Base-by-base conservation (phyloP, 2,888 invertebrate species). In the Autographa gamma region DNA sequence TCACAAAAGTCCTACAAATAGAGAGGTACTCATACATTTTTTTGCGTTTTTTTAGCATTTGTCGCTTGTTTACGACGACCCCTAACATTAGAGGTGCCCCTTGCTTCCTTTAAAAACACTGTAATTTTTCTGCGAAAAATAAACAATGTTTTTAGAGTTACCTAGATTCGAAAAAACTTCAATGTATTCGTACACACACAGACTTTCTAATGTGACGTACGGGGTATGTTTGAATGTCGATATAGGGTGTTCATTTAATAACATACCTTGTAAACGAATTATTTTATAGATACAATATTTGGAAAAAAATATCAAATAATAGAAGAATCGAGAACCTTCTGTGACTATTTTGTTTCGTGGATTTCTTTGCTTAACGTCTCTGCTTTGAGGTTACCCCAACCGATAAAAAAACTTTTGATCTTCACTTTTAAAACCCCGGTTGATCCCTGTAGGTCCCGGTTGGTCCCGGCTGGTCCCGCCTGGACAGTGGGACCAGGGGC, bases 371-470 rank as follows among this genome's bases (percentile, higher is more conserved):
- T 8, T 25, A 1, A 25, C 25, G 38, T 38, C 38, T 16, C 48
- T n/a, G 9, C 7, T 14, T 52, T 19, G 25, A 25, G 25, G 25
- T 25, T 25, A 25, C 2, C 65, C 62, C 61, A 38, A 60, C 63
- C 66, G 59, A 69, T 76, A 77, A 76, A 79, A 66, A 68, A 73
- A 80, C 83, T 77, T 87, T 88, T 86, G 84, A 87, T 87, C 84
- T 85, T 69, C 76, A 68, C 80, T 79, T 81, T 78, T 76, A 71
- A 71, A 73, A 77, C 67, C 69, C 63, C 62, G 60, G 67, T 73
- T 69, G 73, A 25, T 32, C 61, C 52, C 31, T 59, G 3, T 41
- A 5, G 13, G 25, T 11, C 52, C n/a, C n/a, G n/a, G n/a, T n/a
- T n/a, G 72, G 31, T 32, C 61, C 52, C 31, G 61, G 3, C 48